Evolutionary conservation across 1,140 invertebrate species (phyloP).

Genomic region (Parasteatoda tepidariorum): DNA sequence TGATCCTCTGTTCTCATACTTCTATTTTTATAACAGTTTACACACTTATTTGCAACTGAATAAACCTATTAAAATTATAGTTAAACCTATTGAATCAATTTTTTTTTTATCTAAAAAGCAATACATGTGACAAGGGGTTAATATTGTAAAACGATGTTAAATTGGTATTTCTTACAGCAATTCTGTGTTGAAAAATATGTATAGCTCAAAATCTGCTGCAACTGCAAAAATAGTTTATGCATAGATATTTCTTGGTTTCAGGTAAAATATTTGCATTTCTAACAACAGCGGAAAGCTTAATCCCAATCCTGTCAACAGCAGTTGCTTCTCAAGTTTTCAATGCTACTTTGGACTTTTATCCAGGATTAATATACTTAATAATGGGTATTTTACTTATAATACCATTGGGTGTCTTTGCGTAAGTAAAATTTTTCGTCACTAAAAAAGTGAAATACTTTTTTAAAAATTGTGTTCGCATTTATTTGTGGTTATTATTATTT

Average conservation of each 20-base stretch:
- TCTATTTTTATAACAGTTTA: too few species aligned
- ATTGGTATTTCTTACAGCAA: too few species aligned
- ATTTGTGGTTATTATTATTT: too few species aligned
- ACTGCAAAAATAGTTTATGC: neutral
- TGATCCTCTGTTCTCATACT: too few species aligned
- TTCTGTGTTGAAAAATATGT: neutral
- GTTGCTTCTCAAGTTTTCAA: conserved; percentile 14
- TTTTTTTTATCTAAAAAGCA: too few species aligned
- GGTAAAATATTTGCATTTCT: conserved; percentile 38
- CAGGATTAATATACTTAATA: conserved; percentile 19
- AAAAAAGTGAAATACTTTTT: too few species aligned
- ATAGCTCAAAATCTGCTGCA: neutral
- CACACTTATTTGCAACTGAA: too few species aligned
- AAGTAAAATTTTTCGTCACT: neutral
- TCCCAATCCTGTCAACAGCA: neutral
- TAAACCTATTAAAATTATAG: too few species aligned
- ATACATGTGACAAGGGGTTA: too few species aligned
- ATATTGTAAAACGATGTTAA: too few species aligned
- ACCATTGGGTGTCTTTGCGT: neutral
- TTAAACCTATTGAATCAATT: too few species aligned
- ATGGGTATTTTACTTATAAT: neutral
- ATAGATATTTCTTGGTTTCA: neutral
- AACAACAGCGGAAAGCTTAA: neutral
- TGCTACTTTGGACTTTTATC: neutral
- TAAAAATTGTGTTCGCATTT: too few species aligned